A percentile compares a stretch with the other conserved stretches of the same genome.
These are phyloP conservation scores for Cassiopea xamachana DNA, from an alignment of 30 jellyfish, hydroid and myxozoan genomes.

Conservation along the genomic window DNA sequence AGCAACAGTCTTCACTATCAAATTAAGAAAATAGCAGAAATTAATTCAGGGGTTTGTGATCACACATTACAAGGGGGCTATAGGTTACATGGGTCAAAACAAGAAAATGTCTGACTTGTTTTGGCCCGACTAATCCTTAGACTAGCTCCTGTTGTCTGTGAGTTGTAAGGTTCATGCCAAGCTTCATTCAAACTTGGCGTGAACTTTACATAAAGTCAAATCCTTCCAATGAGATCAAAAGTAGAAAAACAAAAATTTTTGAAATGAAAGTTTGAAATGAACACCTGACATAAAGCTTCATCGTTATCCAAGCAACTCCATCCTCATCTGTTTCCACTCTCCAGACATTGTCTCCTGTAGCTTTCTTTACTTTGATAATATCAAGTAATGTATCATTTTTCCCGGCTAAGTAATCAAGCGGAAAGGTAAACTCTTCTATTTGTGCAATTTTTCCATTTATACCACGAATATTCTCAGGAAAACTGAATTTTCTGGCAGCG, in stretches of 20 bases:
- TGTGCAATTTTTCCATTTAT: conserved; percentile 4
- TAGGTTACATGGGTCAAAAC: too few species aligned
- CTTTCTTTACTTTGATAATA: neutral
- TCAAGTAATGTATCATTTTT: neutral
- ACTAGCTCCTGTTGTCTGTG: too few species aligned
- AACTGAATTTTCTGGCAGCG: neutral
- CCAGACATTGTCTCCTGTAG: conserved; percentile 30
- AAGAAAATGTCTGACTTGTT: too few species aligned
- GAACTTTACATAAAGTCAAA: too few species aligned
- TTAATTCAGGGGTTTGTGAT: too few species aligned
- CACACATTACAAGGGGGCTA: too few species aligned
- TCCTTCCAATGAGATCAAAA: neutral
- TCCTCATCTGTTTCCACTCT: neutral
- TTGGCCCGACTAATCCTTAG: too few species aligned
- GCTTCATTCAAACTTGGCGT: too few species aligned
- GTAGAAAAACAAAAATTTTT: neutral
- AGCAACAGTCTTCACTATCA: too few species aligned
- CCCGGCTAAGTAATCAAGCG: conserved; percentile 11
- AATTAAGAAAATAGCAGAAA: too few species aligned
- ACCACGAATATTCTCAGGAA: conserved; percentile 17
- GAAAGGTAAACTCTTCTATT: conserved; percentile 10
- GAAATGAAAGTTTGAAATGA: neutral
- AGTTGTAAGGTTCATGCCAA: too few species aligned
- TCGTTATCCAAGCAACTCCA: neutral
- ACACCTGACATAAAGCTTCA: conserved; percentile 24